Conservation (phyloP, 2,888 invertebrate species). For the Norana najaformis region DNA sequence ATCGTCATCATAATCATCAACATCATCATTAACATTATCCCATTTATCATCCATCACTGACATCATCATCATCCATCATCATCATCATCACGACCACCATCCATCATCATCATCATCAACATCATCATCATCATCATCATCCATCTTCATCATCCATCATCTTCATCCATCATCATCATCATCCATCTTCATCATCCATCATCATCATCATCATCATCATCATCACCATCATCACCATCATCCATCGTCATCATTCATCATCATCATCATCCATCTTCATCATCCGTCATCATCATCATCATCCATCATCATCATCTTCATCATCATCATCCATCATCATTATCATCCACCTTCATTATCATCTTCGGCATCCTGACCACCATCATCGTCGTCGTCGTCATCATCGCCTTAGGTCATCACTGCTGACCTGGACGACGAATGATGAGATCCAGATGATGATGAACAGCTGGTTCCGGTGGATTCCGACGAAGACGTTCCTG, state of each 20-base stretch:
- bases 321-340: not conserved
- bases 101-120: not conserved
- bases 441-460: slow-evolving; percentile 97
- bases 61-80: slow-evolving; percentile 23
- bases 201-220: not conserved
- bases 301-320: not conserved
- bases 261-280: not conserved
- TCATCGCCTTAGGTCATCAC: too few relatives aligned
- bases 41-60: too few relatives aligned
- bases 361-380: too few relatives aligned
- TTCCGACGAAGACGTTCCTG: slow-evolving; percentile 93
- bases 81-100: slow-evolving; percentile 5
- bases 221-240: not conserved
- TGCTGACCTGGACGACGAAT: slow-evolving; percentile 82
- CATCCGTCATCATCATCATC: not conserved
- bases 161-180: not conserved
- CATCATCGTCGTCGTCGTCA: too few relatives aligned
- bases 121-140: not conserved
- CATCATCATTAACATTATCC: slow-evolving; percentile 8
- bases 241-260: not conserved
- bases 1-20: slow-evolving; percentile 15
- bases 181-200: not conserved
- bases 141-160: too few relatives aligned
- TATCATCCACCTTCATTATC: not conserved
- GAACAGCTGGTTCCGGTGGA: slow-evolving; percentile 96